Conservation (phyloP, 1,140 invertebrate species). For the Oreohelix idahoensis region DNA sequence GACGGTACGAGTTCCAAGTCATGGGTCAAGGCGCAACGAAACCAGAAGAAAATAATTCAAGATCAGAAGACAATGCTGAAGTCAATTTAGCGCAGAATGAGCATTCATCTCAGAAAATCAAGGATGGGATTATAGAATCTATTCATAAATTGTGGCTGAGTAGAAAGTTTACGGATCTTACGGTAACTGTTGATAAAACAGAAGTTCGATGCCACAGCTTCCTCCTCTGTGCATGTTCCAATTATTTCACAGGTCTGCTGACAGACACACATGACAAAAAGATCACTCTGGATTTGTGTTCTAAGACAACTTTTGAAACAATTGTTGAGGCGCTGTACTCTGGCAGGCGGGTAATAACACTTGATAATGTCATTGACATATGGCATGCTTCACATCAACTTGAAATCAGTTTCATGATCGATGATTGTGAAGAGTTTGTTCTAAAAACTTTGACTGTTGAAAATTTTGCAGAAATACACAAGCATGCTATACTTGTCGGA, state of each 20-base stretch:
- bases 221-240: not conserved
- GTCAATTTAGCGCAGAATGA: not conserved
- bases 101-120: not conserved
- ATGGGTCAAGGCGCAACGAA: not conserved
- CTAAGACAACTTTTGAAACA: not conserved
- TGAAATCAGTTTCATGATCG: conserved; percentile 5
- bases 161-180: not conserved
- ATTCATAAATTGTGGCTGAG: not conserved
- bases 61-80: not conserved
- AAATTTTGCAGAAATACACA: not conserved
- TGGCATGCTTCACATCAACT: conserved; percentile 22
- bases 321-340: conserved; percentile 11
- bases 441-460: not conserved
- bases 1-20: not conserved
- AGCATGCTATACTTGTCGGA: not conserved
- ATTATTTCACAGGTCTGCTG: not conserved
- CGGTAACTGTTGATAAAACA: not conserved
- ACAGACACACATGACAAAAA: not conserved
- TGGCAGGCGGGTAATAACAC: not conserved
- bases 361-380: not conserved
- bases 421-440: conserved; percentile 9
- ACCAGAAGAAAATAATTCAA: not conserved
- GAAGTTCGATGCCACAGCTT: not conserved
- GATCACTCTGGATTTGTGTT: not conserved
- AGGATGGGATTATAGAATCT: not conserved